phyloP scores from a whole-genome alignment of 2,888 invertebrate species.

The Sphaerophoria taeniata region DNA sequence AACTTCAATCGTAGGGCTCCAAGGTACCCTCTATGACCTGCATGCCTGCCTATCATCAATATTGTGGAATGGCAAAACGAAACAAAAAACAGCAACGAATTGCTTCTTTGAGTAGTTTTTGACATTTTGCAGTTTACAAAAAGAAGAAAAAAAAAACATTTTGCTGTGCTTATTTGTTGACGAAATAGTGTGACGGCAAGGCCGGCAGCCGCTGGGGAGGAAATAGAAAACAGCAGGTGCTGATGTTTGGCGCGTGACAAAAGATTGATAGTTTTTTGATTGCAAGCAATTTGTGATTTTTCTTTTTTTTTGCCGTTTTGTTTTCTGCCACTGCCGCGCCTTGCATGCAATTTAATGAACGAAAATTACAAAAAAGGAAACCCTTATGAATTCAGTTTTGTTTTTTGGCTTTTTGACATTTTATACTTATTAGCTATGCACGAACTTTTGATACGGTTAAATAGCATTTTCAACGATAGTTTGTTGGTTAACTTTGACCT shows the following conservation, averaged over 20 bases:
- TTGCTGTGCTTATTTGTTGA: constrained; percentile 48
- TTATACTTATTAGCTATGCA: too few relatives aligned
- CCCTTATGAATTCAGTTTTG: neutral
- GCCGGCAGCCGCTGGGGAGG: too few relatives aligned
- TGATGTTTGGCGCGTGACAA: constrained; percentile 63
- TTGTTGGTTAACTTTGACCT: too few relatives aligned
- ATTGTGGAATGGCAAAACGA: too few relatives aligned
- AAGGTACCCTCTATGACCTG: too few relatives aligned
- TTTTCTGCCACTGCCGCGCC: neutral
- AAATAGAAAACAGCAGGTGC: too few relatives aligned
- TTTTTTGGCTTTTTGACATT: too few relatives aligned
- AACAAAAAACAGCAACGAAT: constrained; percentile 16
- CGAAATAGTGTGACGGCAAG: too few relatives aligned
- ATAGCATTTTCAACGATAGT: too few relatives aligned
- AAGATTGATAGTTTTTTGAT: constrained; percentile 41
- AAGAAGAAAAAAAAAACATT: too few relatives aligned
- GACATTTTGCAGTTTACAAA: constrained; percentile 47
- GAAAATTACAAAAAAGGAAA: neutral
- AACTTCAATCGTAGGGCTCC: constrained; percentile 25
- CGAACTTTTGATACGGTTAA: too few relatives aligned
- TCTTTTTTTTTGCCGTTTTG: neutral
- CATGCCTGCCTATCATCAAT: neutral
- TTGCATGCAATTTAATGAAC: neutral
- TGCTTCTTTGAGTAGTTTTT: constrained; percentile 35
- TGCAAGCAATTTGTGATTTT: constrained; percentile 22